Evolutionary conservation across 2,888 invertebrate species (phyloP), one percentile per base, ranked within the genome.

Genomic region (Lingula anatina): DNA sequence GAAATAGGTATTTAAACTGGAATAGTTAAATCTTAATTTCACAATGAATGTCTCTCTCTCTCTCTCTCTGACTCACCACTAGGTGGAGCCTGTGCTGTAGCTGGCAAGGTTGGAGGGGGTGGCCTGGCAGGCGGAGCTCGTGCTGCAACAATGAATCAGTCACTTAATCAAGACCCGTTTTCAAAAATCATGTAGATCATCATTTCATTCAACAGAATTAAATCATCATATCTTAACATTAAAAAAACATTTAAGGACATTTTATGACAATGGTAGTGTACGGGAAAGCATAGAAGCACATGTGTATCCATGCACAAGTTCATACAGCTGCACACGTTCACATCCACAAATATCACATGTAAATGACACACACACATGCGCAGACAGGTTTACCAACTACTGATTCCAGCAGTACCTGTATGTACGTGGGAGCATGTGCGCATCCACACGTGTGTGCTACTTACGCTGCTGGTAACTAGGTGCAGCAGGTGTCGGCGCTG

Each of bases 381-480:
- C n/a, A n/a, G n/a, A n/a, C n/a, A n/a, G n/a, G n/a, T n/a, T n/a
- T n/a, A n/a, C n/a, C n/a, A n/a, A n/a, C n/a, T n/a, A n/a, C n/a
- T n/a, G n/a, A n/a, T n/a, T n/a, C n/a, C n/a, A n/a, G n/a, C n/a
- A n/a, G n/a, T n/a, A n/a, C n/a, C n/a, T n/a, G n/a, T n/a, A n/a
- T n/a, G n/a, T n/a, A n/a, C n/a, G n/a, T n/a, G n/a, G n/a, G n/a
- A n/a, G n/a, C n/a, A n/a, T n/a, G n/a, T n/a, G n/a, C n/a, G n/a
- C n/a, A n/a, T n/a, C n/a, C n/a, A n/a, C n/a, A n/a, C n/a, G 35
- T 9, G 9, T 35, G 36, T 23, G n/a, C n/a, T 3, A 39, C 46
- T 42, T 54, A 44, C 53, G 59, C 31, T 63, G 57, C 50, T 75
- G 76, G 54, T 76, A 76, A 24, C 59, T 49, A 4, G 76, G 76